Evolutionary conservation across 1,140 invertebrate species (phyloP).

Genomic region (Magallana angulata): DNA sequence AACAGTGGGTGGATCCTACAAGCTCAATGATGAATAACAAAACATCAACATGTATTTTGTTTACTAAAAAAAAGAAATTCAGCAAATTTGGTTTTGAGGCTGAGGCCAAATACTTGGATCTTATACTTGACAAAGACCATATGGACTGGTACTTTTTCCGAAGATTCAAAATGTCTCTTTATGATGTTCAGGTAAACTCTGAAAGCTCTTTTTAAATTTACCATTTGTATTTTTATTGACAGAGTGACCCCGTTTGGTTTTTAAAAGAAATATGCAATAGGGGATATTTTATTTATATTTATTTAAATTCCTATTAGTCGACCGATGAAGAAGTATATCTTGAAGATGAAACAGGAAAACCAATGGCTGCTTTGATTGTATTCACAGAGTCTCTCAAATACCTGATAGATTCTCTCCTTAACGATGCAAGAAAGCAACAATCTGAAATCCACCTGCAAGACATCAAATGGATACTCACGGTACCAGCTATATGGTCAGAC

Average conservation of each 20-base stretch:
- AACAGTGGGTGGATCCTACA: neutral
- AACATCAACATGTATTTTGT: neutral
- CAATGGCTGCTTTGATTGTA: neutral
- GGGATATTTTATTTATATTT: neutral
- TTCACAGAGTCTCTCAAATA: neutral
- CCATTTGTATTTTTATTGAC: too few relatives aligned
- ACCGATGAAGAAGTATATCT: neutral
- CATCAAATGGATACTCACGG: conserved; percentile 2
- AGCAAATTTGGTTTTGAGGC: neutral
- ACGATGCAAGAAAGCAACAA: neutral
- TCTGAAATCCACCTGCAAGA: neutral
- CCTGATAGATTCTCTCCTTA: neutral
- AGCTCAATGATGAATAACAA: neutral
- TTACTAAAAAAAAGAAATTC: neutral
- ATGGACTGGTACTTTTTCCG: neutral
- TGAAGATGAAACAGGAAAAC: conserved; percentile 24
- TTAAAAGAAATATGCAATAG: neutral
- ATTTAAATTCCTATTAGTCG: neutral
- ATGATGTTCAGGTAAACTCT: neutral
- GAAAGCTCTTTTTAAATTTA: too few relatives aligned
- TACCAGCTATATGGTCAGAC: conserved; percentile 30
- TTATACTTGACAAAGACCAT: neutral
- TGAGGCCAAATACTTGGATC: neutral
- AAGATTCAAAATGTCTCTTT: neutral
- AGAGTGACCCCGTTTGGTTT: neutral